Conservation (phyloP, 2,888 invertebrate genomes). For the Napeogenes inachia region DNA sequence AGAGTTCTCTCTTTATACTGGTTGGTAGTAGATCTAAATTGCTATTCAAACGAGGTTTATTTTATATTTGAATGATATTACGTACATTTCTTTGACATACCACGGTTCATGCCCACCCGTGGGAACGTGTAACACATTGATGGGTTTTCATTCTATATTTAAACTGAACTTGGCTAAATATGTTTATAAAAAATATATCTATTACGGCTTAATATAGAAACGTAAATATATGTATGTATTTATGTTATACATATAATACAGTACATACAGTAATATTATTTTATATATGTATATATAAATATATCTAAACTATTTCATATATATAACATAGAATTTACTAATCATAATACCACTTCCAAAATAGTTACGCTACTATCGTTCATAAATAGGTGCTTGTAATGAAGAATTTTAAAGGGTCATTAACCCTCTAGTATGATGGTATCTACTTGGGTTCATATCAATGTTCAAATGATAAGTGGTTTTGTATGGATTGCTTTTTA, state of each 20-base stretch:
- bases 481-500: slow-evolving; percentile 31
- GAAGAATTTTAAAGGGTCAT: slow-evolving; percentile 36
- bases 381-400: slow-evolving; percentile 34
- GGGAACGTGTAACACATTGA: too few species aligned
- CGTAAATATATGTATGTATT: too few species aligned
- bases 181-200: too few species aligned
- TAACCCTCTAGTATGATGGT: slow-evolving; percentile 26
- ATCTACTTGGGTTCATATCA: slow-evolving; percentile 25
- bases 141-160: too few species aligned
- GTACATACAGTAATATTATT: too few species aligned
- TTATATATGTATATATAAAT: too few species aligned
- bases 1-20: slow-evolving; percentile 34
- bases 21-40: slow-evolving; percentile 34
- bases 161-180: too few species aligned
- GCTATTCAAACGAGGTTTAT: slow-evolving; percentile 23
- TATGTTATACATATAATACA: too few species aligned
- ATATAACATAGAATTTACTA: slow-evolving; percentile 33
- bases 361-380: slow-evolving; percentile 36
- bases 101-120: too few species aligned
- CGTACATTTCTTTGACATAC: background rate
- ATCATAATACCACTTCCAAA: slow-evolving; percentile 37
- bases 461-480: slow-evolving; percentile 16
- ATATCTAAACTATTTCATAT: slow-evolving; percentile 24
- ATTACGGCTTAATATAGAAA: too few species aligned
- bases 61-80: background rate